Conservation (phyloP, 2,797 vertebrate genomes). For the Hipposideros larvatus region DNA sequence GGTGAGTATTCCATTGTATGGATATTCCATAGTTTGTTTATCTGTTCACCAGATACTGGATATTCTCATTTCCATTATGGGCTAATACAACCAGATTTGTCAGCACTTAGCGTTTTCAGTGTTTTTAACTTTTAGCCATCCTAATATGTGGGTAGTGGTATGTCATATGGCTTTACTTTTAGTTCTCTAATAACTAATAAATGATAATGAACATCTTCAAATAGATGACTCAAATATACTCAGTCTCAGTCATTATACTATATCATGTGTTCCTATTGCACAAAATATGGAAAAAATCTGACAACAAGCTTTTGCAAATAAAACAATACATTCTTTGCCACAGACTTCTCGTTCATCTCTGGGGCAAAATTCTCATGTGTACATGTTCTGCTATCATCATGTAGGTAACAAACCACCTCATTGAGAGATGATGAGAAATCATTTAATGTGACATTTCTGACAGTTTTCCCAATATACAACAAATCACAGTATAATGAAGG, state of each 20-base stretch:
- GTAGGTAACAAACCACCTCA: background rate
- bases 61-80: background rate
- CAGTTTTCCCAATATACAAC: background rate
- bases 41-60: background rate
- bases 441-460: slow-evolving; percentile 34
- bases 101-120: background rate
- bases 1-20: background rate
- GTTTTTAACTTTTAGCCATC: background rate
- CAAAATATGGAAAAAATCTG: background rate
- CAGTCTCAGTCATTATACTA: background rate
- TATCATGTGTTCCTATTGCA: background rate
- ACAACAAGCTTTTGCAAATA: background rate
- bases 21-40: background rate
- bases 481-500: background rate
- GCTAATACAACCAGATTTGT: background rate
- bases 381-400: background rate
- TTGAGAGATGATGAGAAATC: background rate
- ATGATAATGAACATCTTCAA: background rate
- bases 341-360: background rate
- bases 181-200: background rate
- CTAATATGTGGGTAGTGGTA: background rate
- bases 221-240: background rate
- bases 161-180: background rate
- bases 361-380: background rate
- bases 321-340: background rate